Conservation (phyloP, 2,888 invertebrate species). For the Cotesia congregata region DNA sequence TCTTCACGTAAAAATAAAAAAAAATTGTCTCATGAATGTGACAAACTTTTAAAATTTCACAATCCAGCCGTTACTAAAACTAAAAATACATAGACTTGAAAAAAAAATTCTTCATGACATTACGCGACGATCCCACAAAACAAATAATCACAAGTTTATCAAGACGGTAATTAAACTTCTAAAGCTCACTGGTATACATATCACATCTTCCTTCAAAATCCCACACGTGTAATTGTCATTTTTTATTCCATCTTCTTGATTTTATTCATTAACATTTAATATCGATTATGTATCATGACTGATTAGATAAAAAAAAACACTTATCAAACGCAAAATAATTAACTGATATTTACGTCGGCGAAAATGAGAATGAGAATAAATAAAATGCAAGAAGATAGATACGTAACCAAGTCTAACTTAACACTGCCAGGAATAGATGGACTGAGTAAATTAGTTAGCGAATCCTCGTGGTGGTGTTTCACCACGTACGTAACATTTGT, state of each 20-base stretch:
- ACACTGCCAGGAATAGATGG: slow-evolving; percentile 68
- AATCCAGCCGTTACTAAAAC: not conserved
- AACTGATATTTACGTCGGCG: not conserved
- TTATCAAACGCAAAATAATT: slow-evolving; percentile 36
- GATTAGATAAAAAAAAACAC: slow-evolving; percentile 12
- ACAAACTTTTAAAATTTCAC: not conserved
- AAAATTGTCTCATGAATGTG: not conserved
- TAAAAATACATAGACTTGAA: not conserved
- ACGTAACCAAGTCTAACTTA: slow-evolving; percentile 60
- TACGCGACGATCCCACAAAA: not conserved
- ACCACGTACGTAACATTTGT: slow-evolving; percentile 40
- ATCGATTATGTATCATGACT: too few species aligned
- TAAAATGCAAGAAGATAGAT: slow-evolving; percentile 50
- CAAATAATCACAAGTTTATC: not conserved
- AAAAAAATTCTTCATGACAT: not conserved
- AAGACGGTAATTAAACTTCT: slow-evolving; percentile 8
- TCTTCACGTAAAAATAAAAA: not conserved
- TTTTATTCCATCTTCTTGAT: slow-evolving; percentile 1
- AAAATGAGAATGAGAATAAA: slow-evolving; percentile 43
- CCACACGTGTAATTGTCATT: slow-evolving; percentile 1
- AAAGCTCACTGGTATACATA: slow-evolving; percentile 21
- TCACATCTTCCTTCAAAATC: slow-evolving; percentile 4
- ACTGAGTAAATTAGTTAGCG: slow-evolving; percentile 55
- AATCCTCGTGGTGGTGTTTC: slow-evolving; percentile 54
- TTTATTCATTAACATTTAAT: slow-evolving; percentile 5